Conservation (phyloP, 2,797 vertebrate species). For the Lepus oiostolus region DNA sequence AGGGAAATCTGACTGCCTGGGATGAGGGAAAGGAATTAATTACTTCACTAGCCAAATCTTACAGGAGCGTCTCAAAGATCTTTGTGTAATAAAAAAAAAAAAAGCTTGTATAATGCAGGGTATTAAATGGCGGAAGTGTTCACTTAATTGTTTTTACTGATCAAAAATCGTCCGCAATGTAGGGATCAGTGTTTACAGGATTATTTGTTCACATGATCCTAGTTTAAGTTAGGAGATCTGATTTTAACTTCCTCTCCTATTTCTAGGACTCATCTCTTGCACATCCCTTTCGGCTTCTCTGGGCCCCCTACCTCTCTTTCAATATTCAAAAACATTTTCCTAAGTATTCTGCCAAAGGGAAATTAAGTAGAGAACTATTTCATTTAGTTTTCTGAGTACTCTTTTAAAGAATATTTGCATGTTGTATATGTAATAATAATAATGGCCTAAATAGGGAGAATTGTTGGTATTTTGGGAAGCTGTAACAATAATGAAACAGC, state of each 20-base stretch:
- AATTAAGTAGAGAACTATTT: background rate
- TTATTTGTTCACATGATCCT: background rate
- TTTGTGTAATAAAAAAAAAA: background rate
- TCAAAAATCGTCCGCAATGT: background rate
- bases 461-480: background rate
- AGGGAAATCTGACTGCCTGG: background rate
- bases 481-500: background rate
- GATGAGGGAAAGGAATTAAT: background rate
- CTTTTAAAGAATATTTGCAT: background rate
- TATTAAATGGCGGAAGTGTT: slow-evolving; percentile 18
- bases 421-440: background rate
- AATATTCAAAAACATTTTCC: background rate
- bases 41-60: background rate
- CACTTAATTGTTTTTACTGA: background rate
- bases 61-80: background rate
- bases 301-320: background rate
- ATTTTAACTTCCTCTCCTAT: background rate
- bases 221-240: background rate
- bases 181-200: background rate
- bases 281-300: background rate
- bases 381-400: background rate
- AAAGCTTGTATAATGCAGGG: background rate
- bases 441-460: background rate
- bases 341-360: background rate
- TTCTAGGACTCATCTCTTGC: background rate